A percentile compares a stretch with the other conserved stretches of the same genome.
Conservation (phyloP, 2,113 vertebrate genomes). For the Nerophis ophidion region DNA sequence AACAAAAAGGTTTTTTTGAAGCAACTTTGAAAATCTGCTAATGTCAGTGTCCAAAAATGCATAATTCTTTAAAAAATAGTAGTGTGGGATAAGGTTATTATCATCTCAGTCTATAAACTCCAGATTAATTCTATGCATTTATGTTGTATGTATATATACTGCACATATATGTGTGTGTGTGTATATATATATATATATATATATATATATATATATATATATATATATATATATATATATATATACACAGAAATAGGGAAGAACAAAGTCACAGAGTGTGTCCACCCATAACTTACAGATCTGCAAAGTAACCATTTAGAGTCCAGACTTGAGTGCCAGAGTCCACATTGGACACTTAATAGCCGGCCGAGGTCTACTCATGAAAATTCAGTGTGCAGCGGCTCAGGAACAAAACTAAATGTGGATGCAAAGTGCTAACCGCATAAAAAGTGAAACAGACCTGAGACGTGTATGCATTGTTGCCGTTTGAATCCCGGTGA, state of each 20-base stretch:
- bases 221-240: no score
- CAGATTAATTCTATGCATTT: no score
- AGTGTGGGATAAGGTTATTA: no score
- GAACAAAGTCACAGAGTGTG: conserved; percentile 54
- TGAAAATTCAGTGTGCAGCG: conserved; percentile 68
- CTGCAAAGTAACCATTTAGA: conserved; percentile 52
- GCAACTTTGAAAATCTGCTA: no score
- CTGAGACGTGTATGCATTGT: conserved; percentile 30
- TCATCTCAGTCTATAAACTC: no score
- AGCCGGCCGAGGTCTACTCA: conserved; percentile 52
- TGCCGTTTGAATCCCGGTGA: conserved; percentile 44
- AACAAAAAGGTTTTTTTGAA: no score
- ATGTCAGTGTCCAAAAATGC: no score
- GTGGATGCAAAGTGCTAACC: conserved; percentile 46
- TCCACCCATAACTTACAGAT: conserved; percentile 66
- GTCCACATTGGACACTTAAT: conserved; percentile 60
- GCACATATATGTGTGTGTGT: no score
- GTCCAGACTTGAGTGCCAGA: conserved; percentile 64
- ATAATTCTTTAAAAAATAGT: no score
- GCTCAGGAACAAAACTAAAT: conserved; percentile 53
- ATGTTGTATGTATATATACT: no score
- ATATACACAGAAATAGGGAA: conserved; percentile 27
- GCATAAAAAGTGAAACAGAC: conserved; percentile 44
- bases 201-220: no score
- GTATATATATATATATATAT: no score